A percentile compares a stretch with the other conserved stretches of the same genome.
phyloP scores from a whole-genome alignment of 2,888 invertebrate genomes.

The Hypomecis atomaria region DNA sequence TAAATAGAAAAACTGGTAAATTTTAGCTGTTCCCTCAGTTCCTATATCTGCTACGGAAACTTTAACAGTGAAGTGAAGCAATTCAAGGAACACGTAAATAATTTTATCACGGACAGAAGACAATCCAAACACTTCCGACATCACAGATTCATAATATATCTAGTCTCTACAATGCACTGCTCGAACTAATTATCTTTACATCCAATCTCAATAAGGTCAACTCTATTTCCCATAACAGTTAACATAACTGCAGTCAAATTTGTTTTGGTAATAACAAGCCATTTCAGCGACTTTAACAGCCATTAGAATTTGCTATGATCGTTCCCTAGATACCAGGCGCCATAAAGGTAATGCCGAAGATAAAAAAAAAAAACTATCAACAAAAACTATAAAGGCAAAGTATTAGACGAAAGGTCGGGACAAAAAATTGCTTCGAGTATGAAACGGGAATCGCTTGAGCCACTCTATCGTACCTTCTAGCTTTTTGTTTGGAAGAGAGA shows the following conservation, averaged over 20 bases:
- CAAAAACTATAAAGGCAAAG: conserved; percentile 77
- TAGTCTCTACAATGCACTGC: background rate
- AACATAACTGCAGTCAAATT: conserved; percentile 64
- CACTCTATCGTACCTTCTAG: conserved; percentile 47
- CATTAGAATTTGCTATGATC: conserved; percentile 79
- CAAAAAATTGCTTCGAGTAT: conserved; percentile 67
- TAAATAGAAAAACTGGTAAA: too few relatives aligned
- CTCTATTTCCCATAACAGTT: conserved; percentile 42
- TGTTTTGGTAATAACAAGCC: conserved; percentile 69
- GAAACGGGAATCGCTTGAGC: conserved; percentile 69
- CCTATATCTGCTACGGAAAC: too few relatives aligned
- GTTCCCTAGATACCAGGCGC: conserved; percentile 70
- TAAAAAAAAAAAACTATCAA: conserved; percentile 78
- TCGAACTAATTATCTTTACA: conserved; percentile 33
- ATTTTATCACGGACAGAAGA: background rate
- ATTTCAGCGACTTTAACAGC: conserved; percentile 68
- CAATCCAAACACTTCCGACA: background rate
- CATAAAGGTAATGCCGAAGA: conserved; percentile 79
- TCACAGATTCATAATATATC: background rate
- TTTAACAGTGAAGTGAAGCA: too few relatives aligned
- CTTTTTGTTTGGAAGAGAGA: conserved; percentile 58
- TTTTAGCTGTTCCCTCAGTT: too few relatives aligned
- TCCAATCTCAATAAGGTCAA: conserved; percentile 28
- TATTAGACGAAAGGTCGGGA: conserved; percentile 72
- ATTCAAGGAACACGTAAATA: background rate